A percentile compares a stretch with the other conserved stretches of the same genome.
These are phyloP conservation scores for Horisme vitalbata DNA, from an alignment of 2,888 invertebrate genomes.

Conservation along the genomic window DNA sequence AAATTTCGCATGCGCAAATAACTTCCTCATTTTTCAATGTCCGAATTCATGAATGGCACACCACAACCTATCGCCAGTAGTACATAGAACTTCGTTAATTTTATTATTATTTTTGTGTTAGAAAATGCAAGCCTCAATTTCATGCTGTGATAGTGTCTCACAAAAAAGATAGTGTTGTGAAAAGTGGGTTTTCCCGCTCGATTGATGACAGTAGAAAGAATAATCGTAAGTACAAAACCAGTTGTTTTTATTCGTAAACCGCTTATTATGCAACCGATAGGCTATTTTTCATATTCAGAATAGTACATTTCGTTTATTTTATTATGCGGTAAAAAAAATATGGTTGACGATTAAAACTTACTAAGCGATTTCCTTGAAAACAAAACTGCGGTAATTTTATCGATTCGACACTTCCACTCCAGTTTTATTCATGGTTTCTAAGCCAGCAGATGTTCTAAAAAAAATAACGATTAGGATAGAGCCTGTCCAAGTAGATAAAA, in stretches of 20 bases:
- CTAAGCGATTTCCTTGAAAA: slow-evolving; percentile 60
- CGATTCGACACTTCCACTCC: slow-evolving; percentile 72
- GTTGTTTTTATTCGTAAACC: slow-evolving; percentile 45
- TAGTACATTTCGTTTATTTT: too few species aligned
- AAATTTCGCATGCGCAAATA: slow-evolving; percentile 67
- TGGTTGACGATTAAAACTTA: slow-evolving; percentile 8
- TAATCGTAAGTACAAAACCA: slow-evolving; percentile 56
- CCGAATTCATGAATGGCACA: slow-evolving; percentile 77
- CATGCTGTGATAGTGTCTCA: slow-evolving; percentile 58
- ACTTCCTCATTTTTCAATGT: slow-evolving; percentile 57
- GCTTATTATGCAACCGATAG: slow-evolving; percentile 25
- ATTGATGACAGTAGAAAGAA: slow-evolving; percentile 63
- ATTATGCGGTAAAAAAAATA: too few species aligned
- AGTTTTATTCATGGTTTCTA: slow-evolving; percentile 63
- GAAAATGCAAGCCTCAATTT: slow-evolving; percentile 67
- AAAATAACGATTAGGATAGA: slow-evolving; percentile 42
- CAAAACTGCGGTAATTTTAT: slow-evolving; percentile 83
- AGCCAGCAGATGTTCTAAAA: slow-evolving; percentile 50
- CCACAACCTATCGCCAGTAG: slow-evolving; percentile 63
- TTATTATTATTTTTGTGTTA: slow-evolving; percentile 61
- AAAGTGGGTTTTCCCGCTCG: slow-evolving; percentile 53
- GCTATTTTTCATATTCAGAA: background rate
- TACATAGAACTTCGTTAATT: slow-evolving; percentile 37
- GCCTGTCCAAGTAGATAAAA: slow-evolving; percentile 12
- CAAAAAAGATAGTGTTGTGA: slow-evolving; percentile 75